Percentiles rank a stretch among this genome's conserved stretches.
These are phyloP conservation scores for Corythaixoides concolor DNA, from an alignment of 2,113 vertebrate species.

Conservation along the genomic window DNA sequence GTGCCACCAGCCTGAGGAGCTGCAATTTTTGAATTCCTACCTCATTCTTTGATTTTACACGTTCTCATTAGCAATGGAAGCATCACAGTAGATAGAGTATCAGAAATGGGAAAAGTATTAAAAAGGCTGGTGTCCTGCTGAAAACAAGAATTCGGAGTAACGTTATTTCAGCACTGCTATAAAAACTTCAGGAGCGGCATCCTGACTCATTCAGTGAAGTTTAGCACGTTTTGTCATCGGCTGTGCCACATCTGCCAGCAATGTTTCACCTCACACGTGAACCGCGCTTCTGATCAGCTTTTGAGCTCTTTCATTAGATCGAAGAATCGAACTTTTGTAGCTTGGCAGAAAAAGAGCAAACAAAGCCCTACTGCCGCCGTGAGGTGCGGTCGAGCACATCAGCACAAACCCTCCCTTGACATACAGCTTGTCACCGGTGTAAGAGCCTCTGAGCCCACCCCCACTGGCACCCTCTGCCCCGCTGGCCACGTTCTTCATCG, in stretches of 20 bases:
- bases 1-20: not conserved
- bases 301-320: not conserved
- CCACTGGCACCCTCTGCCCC: not conserved
- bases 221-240: rapidly evolving
- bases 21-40: not conserved
- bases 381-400: rapidly evolving
- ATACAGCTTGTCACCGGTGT: rapidly evolving
- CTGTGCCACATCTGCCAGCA: rapidly evolving
- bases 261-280: rapidly evolving
- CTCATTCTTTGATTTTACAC: not conserved
- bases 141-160: not conserved
- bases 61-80: not conserved
- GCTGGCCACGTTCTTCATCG: rapidly evolving
- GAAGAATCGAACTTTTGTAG: rapidly evolving
- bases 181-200: not conserved
- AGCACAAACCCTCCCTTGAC: rapidly evolving
- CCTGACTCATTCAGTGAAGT: rapidly evolving
- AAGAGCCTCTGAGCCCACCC: not conserved
- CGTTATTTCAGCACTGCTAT: rapidly evolving
- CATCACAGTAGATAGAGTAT: rapidly evolving
- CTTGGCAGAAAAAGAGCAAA: not conserved
- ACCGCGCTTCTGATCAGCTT: rapidly evolving
- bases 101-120: not conserved
- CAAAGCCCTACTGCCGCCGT: rapidly evolving
- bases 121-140: not conserved